A percentile compares a stretch with the other conserved stretches of the same genome.
phyloP scores from a whole-genome alignment of 2,797 vertebrate genomes.

The Gephyroberyx darwinii region DNA sequence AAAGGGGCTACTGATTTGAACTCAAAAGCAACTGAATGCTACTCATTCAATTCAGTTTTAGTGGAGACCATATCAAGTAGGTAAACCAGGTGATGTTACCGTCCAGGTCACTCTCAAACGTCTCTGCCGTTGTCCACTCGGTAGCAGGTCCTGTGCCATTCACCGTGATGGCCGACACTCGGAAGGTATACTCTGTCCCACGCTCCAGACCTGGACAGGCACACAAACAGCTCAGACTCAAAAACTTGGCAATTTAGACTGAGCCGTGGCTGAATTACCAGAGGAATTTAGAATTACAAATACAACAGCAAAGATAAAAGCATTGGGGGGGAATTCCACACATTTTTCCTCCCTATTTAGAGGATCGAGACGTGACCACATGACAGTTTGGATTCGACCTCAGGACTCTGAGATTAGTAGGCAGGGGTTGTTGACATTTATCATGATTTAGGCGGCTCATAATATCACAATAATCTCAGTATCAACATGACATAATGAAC shows the following conservation, averaged over 20 bases:
- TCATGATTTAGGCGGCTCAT: no score
- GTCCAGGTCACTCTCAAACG: constrained; percentile 96
- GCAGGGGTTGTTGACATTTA: no score
- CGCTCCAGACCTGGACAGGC: constrained; percentile 87
- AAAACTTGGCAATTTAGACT: not conserved
- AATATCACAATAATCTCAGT: no score
- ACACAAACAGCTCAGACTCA: constrained; percentile 23
- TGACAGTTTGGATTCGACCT: no score
- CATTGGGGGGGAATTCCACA: no score
- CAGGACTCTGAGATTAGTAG: no score
- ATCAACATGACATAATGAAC: no score
- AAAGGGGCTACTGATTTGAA: not conserved
- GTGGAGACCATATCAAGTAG: not conserved
- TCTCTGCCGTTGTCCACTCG: constrained; percentile 92
- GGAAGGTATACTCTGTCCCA: constrained; percentile 94
- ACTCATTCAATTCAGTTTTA: not conserved
- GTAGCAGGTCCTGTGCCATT: constrained; percentile 94
- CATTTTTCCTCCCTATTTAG: no score
- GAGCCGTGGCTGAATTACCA: not conserved
- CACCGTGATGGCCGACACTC: constrained; percentile 90
- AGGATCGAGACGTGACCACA: no score
- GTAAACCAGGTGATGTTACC: constrained; percentile 79
- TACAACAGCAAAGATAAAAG: no score
- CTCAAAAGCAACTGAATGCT: not conserved
- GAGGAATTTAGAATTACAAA: no score